Base-by-base conservation (phyloP, 2,113 vertebrate species). In the Columba livia region DNA sequence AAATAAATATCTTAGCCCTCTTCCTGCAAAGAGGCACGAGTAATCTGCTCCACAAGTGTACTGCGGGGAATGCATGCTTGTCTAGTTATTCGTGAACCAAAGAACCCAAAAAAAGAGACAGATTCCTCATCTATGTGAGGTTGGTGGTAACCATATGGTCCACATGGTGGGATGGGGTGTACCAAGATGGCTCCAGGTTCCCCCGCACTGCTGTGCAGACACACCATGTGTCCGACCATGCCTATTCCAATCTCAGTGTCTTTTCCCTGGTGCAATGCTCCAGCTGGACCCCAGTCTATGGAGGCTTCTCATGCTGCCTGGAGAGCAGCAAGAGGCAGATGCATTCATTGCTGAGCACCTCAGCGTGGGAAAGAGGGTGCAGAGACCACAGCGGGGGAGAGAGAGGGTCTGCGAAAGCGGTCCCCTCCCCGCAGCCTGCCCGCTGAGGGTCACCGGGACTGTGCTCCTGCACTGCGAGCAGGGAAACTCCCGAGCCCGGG, bases 191-290 rank as follows among this genome's bases (percentile, higher is more conserved):
- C 44, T 67, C 4, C 62, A 24, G 61, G n/a, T 65, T 65, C 53
- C 61, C 36, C 16, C 36, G 12, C 6, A 3, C 8, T 0, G 0
- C 2, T 25, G 48, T n/a, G n/a, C 38, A 42, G 65, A 32, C 10
- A 9, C 24, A 20, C 25, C 50, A 40, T 53, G 60, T 29, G 10
- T 51, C 23, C 34, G 60, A 19, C 47, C 9, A 0, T 0, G 15
- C 21, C 51, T 38, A 26, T 60, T 67, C 19, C 1, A 0, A 19
- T 38, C 62, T 54, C 72, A 50, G 40, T 51, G 4, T 28, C 1
- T 0, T 7, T 31, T n/a, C 21, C n/a, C 54, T 0, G 1, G 8
- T 0, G 0, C 0, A 0, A 6, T 47, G 44, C 29, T 79, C 50
- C 54, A 0, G 2, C 20, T 23, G 71, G 14, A 54, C 5, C 29